These are phyloP conservation scores for Craseonycteris thonglongyai DNA, from an alignment of 2,113 vertebrate genomes.

Conservation along the genomic window DNA sequence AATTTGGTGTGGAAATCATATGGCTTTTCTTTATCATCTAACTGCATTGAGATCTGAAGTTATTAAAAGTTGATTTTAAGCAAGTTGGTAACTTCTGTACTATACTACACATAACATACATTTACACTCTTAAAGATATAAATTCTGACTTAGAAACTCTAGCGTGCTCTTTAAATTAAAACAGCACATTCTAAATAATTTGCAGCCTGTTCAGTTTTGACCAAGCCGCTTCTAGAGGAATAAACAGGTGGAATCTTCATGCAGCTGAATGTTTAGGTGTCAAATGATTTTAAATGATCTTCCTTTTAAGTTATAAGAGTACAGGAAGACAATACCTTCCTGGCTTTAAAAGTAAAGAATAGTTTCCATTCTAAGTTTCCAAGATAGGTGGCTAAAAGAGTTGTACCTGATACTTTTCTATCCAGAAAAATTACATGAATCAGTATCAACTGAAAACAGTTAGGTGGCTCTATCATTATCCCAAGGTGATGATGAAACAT, in stretches of 20 bases:
- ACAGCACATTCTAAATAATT: background rate
- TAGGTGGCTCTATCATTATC: background rate
- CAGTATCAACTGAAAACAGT: background rate
- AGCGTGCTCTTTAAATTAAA: conserved; percentile 8
- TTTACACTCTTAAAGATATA: background rate
- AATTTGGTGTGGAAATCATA: background rate
- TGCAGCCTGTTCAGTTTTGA: background rate
- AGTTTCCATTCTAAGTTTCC: background rate
- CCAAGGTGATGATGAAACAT: background rate
- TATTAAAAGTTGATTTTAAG: background rate
- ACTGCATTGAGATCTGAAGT: background rate
- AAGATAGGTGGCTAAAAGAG: background rate
- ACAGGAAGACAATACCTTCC: background rate
- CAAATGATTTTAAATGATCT: background rate
- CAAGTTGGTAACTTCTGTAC: background rate
- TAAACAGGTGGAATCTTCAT: background rate
- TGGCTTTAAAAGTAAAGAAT: background rate
- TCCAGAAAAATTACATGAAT: background rate
- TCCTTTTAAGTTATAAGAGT: background rate
- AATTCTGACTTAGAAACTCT: background rate
- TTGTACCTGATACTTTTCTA: background rate
- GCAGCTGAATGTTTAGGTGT: background rate
- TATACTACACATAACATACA: background rate
- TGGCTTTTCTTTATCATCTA: background rate
- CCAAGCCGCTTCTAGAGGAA: background rate